Base-by-base conservation (phyloP, 2,113 vertebrate species). In the Crotalus helleri region DNA sequence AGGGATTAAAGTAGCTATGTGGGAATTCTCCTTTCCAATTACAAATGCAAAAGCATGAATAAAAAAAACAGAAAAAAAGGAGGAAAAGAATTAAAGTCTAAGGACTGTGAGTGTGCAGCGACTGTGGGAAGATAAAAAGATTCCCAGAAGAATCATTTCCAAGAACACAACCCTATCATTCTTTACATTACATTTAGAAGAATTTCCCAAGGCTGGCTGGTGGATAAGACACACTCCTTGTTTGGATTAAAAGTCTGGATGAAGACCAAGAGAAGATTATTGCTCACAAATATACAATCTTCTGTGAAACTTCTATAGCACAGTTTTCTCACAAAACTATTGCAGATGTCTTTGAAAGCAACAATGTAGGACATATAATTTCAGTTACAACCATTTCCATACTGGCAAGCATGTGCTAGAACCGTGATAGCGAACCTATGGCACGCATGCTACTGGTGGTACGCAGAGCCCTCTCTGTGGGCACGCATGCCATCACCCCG, bases 21-120 rank as follows among this genome's bases (percentile, higher is more conserved):
- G 85, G 85, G 54, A 91, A 74, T 19, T 95, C 91, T 93, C 23
- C 51, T 94, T 90, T 49, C 39, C 87, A 57, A 87, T 92, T 91
- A 90, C 19, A 26, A 90, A 29, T 89, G 19, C 81, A 95, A 93
- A 94, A 49, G 46, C n/a, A 24, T 15, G 1, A 58, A n/a, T 58
- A 13, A 85, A 11, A 3, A 91, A 85, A 87, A 91, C 81, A 26
- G 7, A 92, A 64, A 88, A 93, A 90, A 89, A 64, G 24, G 24
- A 87, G 44, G 21, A 29, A 51, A 87, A 4, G 24, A 11, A 24
- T 24, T 91, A 8, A 69, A 90, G 39, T 44, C 11, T 94, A 51
- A 55, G 92, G 39, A 69, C 26, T 46, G 2, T 61, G 29, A 24
- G 15, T 87, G 74, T 15, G 33, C 0, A 10, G 7, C 87, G 13